phyloP scores from a whole-genome alignment of 2,888 invertebrate species.

The Tiphia femorata region DNA sequence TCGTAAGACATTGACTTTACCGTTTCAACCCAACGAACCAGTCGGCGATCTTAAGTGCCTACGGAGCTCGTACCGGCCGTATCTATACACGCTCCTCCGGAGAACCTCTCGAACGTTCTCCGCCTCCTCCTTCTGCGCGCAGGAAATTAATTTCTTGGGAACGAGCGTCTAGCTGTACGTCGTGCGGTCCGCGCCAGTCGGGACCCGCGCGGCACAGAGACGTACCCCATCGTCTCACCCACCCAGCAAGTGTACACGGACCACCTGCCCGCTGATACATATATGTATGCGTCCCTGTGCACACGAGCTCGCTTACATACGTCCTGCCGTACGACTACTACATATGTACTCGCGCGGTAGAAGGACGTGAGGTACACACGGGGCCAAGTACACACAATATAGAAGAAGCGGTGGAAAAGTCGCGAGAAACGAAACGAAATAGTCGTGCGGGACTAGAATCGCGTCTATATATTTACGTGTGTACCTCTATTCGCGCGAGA shows the following conservation, averaged over 20 bases:
- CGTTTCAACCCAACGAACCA: constrained; percentile 43
- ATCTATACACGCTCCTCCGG: constrained; percentile 35
- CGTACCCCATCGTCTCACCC: too few species aligned
- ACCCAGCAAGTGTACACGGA: too few species aligned
- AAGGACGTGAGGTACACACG: not conserved
- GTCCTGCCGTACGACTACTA: not conserved
- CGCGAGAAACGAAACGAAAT: not conserved
- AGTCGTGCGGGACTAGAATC: too few species aligned
- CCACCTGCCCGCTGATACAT: not conserved
- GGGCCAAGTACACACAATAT: not conserved
- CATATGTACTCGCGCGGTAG: too few species aligned
- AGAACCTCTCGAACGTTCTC: constrained; percentile 43
- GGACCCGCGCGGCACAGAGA: too few species aligned
- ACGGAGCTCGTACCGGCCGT: constrained; percentile 27
- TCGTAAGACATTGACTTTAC: constrained; percentile 47
- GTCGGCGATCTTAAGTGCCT: constrained; percentile 45
- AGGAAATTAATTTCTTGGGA: constrained; percentile 48
- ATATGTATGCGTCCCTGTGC: not conserved
- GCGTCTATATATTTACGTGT: too few species aligned
- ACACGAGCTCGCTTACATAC: not conserved
- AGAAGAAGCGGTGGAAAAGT: constrained; percentile 4
- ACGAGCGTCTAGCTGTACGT: constrained; percentile 34
- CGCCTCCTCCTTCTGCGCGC: too few species aligned
- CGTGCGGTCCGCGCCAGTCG: too few species aligned
- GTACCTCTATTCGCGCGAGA: not conserved